Conservation (phyloP, 2,113 vertebrate genomes). For the Gorsachius goisagi region DNA sequence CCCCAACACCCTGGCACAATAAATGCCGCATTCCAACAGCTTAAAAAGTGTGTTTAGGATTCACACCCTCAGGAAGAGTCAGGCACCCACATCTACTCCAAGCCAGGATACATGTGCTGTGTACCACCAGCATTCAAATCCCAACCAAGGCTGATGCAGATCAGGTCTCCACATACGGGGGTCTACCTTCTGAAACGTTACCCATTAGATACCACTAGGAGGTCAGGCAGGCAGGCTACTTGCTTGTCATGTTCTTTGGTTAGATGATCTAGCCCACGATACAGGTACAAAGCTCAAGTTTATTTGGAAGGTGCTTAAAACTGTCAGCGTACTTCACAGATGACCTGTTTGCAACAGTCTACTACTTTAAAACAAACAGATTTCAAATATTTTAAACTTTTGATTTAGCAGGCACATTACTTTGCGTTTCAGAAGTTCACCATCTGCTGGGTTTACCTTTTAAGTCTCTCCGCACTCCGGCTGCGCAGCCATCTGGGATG, state of each 20-base stretch:
- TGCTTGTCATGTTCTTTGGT: background rate
- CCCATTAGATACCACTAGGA: background rate
- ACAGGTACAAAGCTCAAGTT: background rate
- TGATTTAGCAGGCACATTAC: slow-evolving; percentile 57
- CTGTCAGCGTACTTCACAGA: background rate
- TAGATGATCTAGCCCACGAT: background rate
- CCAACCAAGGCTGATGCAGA: background rate
- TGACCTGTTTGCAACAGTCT: slow-evolving; percentile 23
- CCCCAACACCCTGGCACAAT: background rate
- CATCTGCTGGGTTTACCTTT: slow-evolving; percentile 68
- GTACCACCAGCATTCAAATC: background rate
- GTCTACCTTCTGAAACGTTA: background rate
- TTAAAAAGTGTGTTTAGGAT: background rate
- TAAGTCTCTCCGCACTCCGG: slow-evolving; percentile 54
- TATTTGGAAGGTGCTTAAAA: background rate
- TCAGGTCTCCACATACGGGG: background rate
- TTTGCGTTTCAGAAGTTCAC: slow-evolving; percentile 58
- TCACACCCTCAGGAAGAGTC: background rate
- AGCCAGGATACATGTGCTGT: background rate
- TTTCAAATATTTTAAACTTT: slow-evolving; percentile 61
- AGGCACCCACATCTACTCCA: background rate
- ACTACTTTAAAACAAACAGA: slow-evolving; percentile 58
- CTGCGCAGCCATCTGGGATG: slow-evolving; percentile 66
- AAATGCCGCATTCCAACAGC: background rate
- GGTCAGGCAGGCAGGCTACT: background rate